Base-by-base conservation (phyloP, 2,888 invertebrate species). In the Lumbricus terrestris region DNA sequence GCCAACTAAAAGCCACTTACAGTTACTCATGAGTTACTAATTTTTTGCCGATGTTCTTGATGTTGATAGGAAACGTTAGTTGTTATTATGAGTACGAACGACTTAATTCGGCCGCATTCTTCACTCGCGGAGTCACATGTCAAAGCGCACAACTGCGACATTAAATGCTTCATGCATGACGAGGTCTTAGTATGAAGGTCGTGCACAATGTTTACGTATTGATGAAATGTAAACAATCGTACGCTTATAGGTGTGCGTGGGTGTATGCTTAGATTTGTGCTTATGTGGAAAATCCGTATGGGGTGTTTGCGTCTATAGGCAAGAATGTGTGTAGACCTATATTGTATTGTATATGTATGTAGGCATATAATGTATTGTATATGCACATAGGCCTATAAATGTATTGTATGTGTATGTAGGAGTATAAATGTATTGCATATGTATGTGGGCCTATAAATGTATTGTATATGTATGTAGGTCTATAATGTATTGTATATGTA, bases 61-160 rank as follows among this genome's bases (percentile, higher is more conserved):
- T 69, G n/a, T 69, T 69, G n/a, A n/a, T 69, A n/a, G 69, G 29
- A 69, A n/a, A 69, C n/a, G 69, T 69, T 69, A 29, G 69, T 8
- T 69, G 69, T n/a, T 69, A n/a, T 69, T 8, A 69, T 18, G 29
- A 69, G 69, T 69, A 69, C 8, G n/a, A n/a, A n/a, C 69, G 69
- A 69, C n/a, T n/a, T n/a, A n/a, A n/a, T 69, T 69, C 69, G 69
- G 69, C n/a, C 69, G 69, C 69, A 69, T 69, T 69, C 69, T n/a
- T 69, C n/a, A 11, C 69, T 69, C 29, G 1, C 69, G 69, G 69
- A 69, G 69, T 69, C 69, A 69, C 69, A 69, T n/a, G n/a, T 3
- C 29, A n/a, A 15, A 15, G 15, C n/a, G n/a, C 23, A 6, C 47
- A 23, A 11, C 23, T 47, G 47, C 8, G 23, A 47, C 47, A 47